Evolutionary conservation across 1,140 invertebrate species (phyloP).

Genomic region (Lysiphlebus fabarum): DNA sequence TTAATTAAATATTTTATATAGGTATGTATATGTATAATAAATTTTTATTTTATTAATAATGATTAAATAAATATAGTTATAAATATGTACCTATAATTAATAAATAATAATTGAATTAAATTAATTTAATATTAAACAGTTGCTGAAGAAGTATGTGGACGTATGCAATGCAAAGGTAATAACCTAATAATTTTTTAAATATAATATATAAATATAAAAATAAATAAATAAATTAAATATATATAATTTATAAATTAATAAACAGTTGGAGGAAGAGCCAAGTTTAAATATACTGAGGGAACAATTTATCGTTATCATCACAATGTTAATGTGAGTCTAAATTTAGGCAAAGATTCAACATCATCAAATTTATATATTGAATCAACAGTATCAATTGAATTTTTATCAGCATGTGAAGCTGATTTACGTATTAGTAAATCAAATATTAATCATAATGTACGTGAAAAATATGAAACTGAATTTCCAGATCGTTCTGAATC

Average conservation of each 20-base stretch:
- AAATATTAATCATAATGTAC: constrained; percentile 39
- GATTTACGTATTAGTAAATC: constrained; percentile 42
- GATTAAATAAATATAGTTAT: no score
- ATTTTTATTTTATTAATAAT: no score
- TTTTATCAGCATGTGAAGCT: constrained; percentile 51
- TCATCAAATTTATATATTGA: constrained; percentile 48
- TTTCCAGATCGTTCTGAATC: constrained; percentile 41
- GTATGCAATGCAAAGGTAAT: constrained; percentile 45
- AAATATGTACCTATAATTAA: no score
- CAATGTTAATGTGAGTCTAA: constrained; percentile 48
- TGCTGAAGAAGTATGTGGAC: constrained; percentile 37
- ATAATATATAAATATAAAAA: constrained; percentile 10
- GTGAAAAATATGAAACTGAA: constrained; percentile 35
- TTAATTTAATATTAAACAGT: constrained; percentile 27
- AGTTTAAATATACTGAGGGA: constrained; percentile 52
- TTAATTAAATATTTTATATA: no score
- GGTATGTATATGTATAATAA: no score
- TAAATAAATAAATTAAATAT: not conserved
- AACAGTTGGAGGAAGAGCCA: constrained; percentile 36
- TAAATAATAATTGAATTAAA: no score
- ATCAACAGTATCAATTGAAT: constrained; percentile 43
- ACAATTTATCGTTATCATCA: constrained; percentile 51
- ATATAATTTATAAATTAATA: constrained; percentile 1
- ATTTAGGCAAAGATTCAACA: constrained; percentile 38
- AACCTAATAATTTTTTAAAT: not conserved